Conservation (phyloP, 2,888 invertebrate species). For the Thumatha senex region DNA sequence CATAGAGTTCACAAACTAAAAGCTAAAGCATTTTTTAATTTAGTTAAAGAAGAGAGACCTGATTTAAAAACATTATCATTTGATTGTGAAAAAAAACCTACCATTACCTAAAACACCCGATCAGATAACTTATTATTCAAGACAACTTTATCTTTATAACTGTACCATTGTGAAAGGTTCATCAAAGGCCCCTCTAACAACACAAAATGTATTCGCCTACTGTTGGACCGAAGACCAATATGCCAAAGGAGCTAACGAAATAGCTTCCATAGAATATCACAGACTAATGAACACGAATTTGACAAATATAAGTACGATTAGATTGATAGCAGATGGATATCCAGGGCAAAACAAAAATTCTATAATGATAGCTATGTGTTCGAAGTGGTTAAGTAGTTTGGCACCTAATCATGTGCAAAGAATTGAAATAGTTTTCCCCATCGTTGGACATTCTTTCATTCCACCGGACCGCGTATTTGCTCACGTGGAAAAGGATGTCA, state of each 20-base stretch:
- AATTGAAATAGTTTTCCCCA: not conserved
- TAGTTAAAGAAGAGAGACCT: not conserved
- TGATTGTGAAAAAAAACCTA: not conserved
- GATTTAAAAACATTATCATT: not conserved
- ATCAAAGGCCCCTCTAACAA: not conserved
- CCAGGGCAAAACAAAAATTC: not conserved
- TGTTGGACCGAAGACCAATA: not conserved
- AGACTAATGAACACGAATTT: not conserved
- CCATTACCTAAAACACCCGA: not conserved
- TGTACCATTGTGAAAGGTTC: not conserved
- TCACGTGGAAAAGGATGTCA: constrained; percentile 24
- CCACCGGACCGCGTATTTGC: constrained; percentile 10
- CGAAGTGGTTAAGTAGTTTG: not conserved
- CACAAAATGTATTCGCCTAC: not conserved
- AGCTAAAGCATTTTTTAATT: not conserved
- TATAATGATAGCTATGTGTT: not conserved
- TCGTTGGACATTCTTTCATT: not conserved
- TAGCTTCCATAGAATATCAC: not conserved
- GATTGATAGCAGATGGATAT: not conserved
- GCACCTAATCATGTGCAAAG: not conserved
- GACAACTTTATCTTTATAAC: not conserved
- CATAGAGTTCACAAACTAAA: not conserved
- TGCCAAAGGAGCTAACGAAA: not conserved
- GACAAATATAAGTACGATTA: not conserved
- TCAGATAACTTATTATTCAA: not conserved